phyloP scores from a whole-genome alignment of 2,113 vertebrate species.

The Bubalus kerabau region DNA sequence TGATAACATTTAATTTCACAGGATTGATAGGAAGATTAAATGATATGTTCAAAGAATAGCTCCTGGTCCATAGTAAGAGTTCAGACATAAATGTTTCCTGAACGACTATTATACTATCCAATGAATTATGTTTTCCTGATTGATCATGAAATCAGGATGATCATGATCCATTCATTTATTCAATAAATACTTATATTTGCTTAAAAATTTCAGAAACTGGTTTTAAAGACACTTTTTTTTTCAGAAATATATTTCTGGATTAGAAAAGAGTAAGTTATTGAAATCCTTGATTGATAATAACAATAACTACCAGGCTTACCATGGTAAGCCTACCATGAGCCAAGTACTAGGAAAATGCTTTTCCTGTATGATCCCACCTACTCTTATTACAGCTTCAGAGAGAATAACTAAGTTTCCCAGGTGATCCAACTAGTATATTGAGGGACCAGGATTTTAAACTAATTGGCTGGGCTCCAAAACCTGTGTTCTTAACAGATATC shows the following conservation, averaged over 20 bases:
- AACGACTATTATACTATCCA: neutral
- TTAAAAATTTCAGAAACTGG: neutral
- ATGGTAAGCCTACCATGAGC: neutral
- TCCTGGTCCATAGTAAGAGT: neutral
- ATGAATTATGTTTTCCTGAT: neutral
- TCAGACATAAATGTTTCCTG: neutral
- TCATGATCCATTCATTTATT: neutral
- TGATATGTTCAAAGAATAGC: neutral
- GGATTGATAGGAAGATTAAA: neutral
- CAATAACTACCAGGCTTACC: neutral
- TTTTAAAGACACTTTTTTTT: constrained; percentile 10
- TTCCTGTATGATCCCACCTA: neutral
- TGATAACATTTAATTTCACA: neutral
- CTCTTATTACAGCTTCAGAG: neutral
- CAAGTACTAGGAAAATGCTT: neutral
- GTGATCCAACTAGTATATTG: neutral
- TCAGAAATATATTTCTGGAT: neutral
- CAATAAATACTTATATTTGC: neutral
- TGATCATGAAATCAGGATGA: neutral
- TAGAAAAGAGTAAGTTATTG: neutral
- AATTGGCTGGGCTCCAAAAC: neutral
- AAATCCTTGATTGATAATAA: neutral
- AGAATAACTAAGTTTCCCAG: neutral
- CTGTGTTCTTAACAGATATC: neutral
- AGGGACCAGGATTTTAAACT: neutral